A percentile compares a stretch with the other conserved stretches of the same genome.
Conservation (phyloP, 1,140 invertebrate species). For the Drosophila pseudoobscura region DNA sequence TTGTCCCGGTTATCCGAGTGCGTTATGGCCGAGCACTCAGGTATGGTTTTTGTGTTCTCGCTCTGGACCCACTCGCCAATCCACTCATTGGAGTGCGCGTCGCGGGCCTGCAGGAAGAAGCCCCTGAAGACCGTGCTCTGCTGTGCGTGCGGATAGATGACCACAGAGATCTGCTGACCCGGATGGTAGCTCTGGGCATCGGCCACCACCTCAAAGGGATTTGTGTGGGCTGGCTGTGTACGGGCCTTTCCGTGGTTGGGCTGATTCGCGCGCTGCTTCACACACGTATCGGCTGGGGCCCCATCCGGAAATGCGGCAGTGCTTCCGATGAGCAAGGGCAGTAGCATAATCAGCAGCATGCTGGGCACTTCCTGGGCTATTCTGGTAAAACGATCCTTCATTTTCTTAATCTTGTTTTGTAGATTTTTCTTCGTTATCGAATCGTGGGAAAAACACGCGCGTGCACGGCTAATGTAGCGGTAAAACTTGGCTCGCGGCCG, state of each 20-base stretch:
- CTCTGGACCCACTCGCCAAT: constrained; percentile 89
- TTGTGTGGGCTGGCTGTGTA: constrained; percentile 86
- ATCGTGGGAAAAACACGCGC: constrained; percentile 51
- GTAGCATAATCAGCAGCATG: constrained; percentile 5
- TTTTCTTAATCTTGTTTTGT: constrained; percentile 14
- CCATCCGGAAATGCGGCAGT: constrained; percentile 87
- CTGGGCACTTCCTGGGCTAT: constrained; percentile 23
- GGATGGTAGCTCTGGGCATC: constrained; percentile 86
- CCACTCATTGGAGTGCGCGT: constrained; percentile 88
- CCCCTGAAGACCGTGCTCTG: constrained; percentile 87
- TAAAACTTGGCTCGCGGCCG: constrained; percentile 65
- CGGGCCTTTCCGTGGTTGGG: constrained; percentile 89
- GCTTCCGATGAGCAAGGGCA: constrained; percentile 16
- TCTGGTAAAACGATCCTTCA: constrained; percentile 33
- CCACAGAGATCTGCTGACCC: constrained; percentile 85
- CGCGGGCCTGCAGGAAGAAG: constrained; percentile 92
- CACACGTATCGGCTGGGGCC: constrained; percentile 90
- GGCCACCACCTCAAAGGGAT: constrained; percentile 88
- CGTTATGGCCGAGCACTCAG: constrained; percentile 91
- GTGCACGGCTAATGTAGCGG: constrained; percentile 58
- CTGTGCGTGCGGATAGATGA: constrained; percentile 71
- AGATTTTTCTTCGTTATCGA: constrained; percentile 7
- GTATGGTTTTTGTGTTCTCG: constrained; percentile 88
- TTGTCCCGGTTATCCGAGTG: constrained; percentile 91
- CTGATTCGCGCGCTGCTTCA: constrained; percentile 88